A percentile compares a stretch with the other conserved stretches of the same genome.
These are phyloP conservation scores for Leptopilina syphax DNA, from an alignment of 2,888 invertebrate species.

Conservation along the genomic window DNA sequence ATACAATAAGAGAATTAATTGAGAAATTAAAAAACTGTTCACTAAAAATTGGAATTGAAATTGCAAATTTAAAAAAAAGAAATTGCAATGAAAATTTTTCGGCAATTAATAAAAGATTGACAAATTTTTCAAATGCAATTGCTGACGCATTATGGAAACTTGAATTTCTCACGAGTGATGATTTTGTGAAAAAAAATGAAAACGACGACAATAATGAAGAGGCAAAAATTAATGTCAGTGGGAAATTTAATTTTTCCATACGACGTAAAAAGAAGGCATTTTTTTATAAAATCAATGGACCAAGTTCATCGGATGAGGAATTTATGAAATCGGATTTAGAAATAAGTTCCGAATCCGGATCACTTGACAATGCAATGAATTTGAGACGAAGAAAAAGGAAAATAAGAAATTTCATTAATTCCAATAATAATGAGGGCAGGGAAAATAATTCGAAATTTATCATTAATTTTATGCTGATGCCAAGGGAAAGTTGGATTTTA, in stretches of 20 bases:
- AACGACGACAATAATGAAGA: conserved; percentile 70
- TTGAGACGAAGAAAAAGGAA: conserved; percentile 76
- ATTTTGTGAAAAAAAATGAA: conserved; percentile 78
- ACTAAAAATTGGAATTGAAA: conserved; percentile 76
- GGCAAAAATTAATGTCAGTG: conserved; percentile 46
- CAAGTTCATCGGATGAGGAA: conserved; percentile 62
- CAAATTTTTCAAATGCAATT: conserved; percentile 68
- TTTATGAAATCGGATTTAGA: conserved; percentile 63
- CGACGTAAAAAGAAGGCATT: conserved; percentile 55
- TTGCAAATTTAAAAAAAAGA: conserved; percentile 67
- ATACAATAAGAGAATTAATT: conserved; percentile 80
- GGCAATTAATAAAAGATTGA: conserved; percentile 58
- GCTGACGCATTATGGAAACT: conserved; percentile 83
- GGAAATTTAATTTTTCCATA: conserved; percentile 57
- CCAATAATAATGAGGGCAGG: conserved; percentile 72
- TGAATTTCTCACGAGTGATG: conserved; percentile 82
- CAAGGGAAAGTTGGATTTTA: conserved; percentile 86
- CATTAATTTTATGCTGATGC: conserved; percentile 85
- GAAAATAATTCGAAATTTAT: conserved; percentile 76
- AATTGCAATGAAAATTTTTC: conserved; percentile 61
- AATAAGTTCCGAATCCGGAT: conserved; percentile 65
- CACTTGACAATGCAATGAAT: conserved; percentile 75
- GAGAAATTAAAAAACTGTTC: conserved; percentile 80
- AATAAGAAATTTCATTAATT: conserved; percentile 66
- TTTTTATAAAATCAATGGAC: conserved; percentile 62